Evolutionary conservation across 2,113 vertebrate species (phyloP).

Genomic region (Paramisgurnus dabryanus): DNA sequence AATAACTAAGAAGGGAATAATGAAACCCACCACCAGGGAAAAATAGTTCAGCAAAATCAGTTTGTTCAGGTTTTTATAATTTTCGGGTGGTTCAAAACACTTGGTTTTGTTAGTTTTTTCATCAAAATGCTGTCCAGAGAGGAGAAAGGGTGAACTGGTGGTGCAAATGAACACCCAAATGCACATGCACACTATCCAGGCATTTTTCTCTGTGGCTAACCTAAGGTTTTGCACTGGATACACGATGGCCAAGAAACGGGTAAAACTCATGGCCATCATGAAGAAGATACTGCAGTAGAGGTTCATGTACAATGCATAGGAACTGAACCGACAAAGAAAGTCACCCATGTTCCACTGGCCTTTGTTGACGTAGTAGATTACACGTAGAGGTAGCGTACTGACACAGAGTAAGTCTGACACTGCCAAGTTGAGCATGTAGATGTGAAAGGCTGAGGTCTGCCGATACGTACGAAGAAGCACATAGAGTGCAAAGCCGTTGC

Average conservation of each 20-base stretch:
- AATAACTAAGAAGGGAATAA: constrained; percentile 85
- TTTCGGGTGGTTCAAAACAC: constrained; percentile 87
- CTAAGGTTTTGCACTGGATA: constrained; percentile 86
- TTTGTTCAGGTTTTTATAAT: constrained; percentile 39
- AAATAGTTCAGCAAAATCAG: constrained; percentile 81
- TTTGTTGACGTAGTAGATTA: constrained; percentile 86
- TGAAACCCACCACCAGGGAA: constrained; percentile 83
- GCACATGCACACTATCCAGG: constrained; percentile 73
- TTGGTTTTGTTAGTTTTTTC: constrained; percentile 80
- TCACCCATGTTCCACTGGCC: constrained; percentile 87
- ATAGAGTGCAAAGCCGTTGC: constrained; percentile 85
- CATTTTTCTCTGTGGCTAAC: constrained; percentile 79
- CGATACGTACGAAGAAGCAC: constrained; percentile 81
- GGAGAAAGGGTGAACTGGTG: constrained; percentile 83
- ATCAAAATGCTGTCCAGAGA: constrained; percentile 66
- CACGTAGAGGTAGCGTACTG: constrained; percentile 86
- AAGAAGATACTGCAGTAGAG: constrained; percentile 97
- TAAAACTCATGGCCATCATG: constrained; percentile 95
- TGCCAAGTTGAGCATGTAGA: constrained; percentile 94
- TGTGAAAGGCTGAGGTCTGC: constrained; percentile 83
- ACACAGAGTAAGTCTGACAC: constrained; percentile 90
- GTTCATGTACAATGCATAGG: constrained; percentile 91
- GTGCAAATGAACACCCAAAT: constrained; percentile 90
- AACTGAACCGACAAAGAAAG: constrained; percentile 86
- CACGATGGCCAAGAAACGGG: constrained; percentile 92